Conservation (phyloP, 2,888 invertebrate genomes). For the Campoplex nolae region DNA sequence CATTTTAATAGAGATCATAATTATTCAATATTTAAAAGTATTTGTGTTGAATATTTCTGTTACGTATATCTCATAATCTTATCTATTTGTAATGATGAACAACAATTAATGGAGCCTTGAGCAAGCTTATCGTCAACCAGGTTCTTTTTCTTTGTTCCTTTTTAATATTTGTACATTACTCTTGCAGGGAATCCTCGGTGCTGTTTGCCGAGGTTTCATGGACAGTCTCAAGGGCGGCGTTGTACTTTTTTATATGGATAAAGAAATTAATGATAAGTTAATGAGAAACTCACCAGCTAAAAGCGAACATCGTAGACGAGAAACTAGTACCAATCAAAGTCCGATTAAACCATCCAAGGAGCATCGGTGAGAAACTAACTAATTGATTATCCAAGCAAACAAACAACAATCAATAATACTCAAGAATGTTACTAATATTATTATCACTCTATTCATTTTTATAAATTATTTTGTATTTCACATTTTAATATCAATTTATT, state of each 20-base stretch:
- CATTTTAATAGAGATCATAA: background rate
- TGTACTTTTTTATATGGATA: constrained; percentile 92
- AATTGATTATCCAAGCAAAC: background rate
- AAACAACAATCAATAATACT: too few species aligned
- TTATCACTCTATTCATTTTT: too few species aligned
- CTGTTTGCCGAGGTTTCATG: constrained; percentile 89
- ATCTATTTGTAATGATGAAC: too few species aligned
- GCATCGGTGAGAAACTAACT: constrained; percentile 84
- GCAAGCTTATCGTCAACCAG: background rate
- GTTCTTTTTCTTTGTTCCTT: background rate
- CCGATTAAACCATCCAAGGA: constrained; percentile 83
- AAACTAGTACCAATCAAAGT: constrained; percentile 84
- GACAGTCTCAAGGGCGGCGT: constrained; percentile 93
- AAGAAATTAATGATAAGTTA: constrained; percentile 89
- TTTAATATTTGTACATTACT: constrained; percentile 77
- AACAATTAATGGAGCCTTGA: too few species aligned
- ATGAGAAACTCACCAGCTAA: constrained; percentile 86
- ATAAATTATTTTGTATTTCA: too few species aligned
- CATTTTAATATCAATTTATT: too few species aligned
- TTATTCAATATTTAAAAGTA: background rate
- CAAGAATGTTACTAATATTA: too few species aligned
- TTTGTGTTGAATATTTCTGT: too few species aligned
- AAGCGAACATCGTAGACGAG: constrained; percentile 84
- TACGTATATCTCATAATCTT: too few species aligned
- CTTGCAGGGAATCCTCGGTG: constrained; percentile 87